These are phyloP conservation scores for Planiliza haematocheilus DNA, from an alignment of 2,113 vertebrate species.

Conservation along the genomic window DNA sequence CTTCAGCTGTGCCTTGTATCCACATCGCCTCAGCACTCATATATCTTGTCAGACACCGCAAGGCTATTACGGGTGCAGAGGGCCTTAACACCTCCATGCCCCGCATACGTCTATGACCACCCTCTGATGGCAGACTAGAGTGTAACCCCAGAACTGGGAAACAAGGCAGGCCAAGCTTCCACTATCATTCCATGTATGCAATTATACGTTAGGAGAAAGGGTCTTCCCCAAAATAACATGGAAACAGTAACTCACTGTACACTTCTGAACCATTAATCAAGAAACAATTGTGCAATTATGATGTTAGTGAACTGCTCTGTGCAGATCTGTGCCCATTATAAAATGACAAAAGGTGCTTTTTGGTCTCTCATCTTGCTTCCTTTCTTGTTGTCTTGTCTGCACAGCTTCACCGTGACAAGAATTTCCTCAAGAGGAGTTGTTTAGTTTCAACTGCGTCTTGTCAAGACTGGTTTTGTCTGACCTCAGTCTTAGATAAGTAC, in stretches of 20 bases:
- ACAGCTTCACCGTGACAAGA: constrained; percentile 14
- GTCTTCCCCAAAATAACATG: not conserved
- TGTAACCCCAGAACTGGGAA: no score
- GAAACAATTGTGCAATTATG: not conserved
- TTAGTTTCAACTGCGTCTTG: constrained; percentile 26
- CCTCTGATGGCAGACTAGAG: no score
- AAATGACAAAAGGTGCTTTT: not conserved
- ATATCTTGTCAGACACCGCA: no score
- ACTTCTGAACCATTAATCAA: constrained; percentile 10
- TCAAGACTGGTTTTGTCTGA: constrained; percentile 31
- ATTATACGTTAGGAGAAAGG: not conserved
- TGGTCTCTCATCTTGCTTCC: constrained; percentile 1
- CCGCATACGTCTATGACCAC: no score
- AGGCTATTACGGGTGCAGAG: no score
- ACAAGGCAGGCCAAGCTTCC: no score
- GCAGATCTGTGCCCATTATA: not conserved
- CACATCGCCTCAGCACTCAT: no score
- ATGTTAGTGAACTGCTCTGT: not conserved
- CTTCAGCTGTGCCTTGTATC: no score
- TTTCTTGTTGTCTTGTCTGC: constrained; percentile 18
- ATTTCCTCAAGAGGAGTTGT: constrained; percentile 40
- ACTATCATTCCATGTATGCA: no score
- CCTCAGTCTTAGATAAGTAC: constrained; percentile 4
- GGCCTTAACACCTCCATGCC: no score
- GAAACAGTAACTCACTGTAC: not conserved